These are phyloP conservation scores for Gila orcuttii DNA, from an alignment of 2,113 vertebrate genomes.

Conservation along the genomic window DNA sequence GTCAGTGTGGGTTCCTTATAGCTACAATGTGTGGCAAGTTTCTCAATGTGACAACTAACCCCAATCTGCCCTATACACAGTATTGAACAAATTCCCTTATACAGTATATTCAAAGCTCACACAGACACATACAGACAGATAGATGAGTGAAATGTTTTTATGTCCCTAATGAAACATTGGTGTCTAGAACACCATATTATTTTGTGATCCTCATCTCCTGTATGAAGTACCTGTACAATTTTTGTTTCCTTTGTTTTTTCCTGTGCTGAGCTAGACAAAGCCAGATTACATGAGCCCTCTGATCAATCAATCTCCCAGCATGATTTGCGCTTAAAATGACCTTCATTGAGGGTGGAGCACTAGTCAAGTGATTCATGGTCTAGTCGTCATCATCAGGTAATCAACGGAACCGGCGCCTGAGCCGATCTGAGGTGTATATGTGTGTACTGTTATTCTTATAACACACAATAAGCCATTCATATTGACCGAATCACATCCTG, in stretches of 20 bases:
- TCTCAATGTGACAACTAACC: not conserved
- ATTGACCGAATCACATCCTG: slow-evolving; percentile 53
- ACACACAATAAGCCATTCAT: slow-evolving; percentile 56
- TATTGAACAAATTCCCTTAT: not conserved
- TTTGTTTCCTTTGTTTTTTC: slow-evolving; percentile 31
- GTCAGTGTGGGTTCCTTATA: too few relatives aligned
- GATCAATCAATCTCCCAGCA: slow-evolving; percentile 28
- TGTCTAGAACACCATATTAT: not conserved
- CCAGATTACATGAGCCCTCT: not conserved
- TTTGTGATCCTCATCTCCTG: not conserved
- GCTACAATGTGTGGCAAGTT: too few relatives aligned
- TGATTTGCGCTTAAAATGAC: slow-evolving; percentile 9
- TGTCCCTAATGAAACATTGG: not conserved
- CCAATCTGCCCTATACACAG: too few relatives aligned
- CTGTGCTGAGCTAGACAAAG: not conserved
- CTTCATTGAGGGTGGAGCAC: not conserved
- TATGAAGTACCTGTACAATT: slow-evolving; percentile 10
- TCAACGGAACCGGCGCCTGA: not conserved
- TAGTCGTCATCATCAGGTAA: not conserved
- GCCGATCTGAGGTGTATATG: slow-evolving; percentile 12
- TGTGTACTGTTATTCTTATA: slow-evolving; percentile 47
- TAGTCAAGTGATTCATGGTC: not conserved
- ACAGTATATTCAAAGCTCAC: not conserved
- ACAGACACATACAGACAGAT: not conserved
- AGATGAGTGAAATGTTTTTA: not conserved